Percentiles rank a stretch among this genome's conserved stretches.
Evolutionary conservation across 2,797 vertebrate species (phyloP).

Genomic region (Intellagama lesueurii): DNA sequence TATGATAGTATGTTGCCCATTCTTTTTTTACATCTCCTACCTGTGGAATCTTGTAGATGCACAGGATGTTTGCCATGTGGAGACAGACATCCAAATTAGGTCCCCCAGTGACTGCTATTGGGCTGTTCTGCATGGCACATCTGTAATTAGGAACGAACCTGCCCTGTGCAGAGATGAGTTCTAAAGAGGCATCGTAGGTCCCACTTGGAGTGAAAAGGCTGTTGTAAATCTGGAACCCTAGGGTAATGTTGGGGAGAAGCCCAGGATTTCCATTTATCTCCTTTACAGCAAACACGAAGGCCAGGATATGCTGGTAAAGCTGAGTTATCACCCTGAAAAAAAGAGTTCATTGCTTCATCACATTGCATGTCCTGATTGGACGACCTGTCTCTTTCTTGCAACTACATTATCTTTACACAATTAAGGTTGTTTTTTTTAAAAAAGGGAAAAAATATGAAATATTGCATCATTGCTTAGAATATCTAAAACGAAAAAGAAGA

Average conservation of each 20-base stretch:
- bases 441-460: too few species aligned
- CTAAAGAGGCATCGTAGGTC: background rate
- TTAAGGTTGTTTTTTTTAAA: too few species aligned
- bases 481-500: too few species aligned
- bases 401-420: too few species aligned
- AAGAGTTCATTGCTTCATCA: background rate
- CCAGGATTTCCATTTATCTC: background rate
- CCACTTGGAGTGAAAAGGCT: background rate
- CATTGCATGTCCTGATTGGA: too few species aligned
- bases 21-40: background rate
- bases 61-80: background rate
- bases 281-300: constrained; percentile 5
- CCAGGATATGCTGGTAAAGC: constrained; percentile 17
- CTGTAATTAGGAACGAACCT: constrained; percentile 2
- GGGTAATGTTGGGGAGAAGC: background rate
- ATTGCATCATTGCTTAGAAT: too few species aligned
- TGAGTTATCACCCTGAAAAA: background rate
- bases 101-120: background rate
- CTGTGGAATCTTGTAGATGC: constrained; percentile 9
- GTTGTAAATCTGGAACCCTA: constrained; percentile 3
- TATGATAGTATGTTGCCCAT: too few species aligned
- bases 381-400: too few species aligned
- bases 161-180: background rate
- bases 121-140: background rate
- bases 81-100: background rate